Conservation (phyloP, 2,888 invertebrate genomes). For the Didymodactylos carnosus region DNA sequence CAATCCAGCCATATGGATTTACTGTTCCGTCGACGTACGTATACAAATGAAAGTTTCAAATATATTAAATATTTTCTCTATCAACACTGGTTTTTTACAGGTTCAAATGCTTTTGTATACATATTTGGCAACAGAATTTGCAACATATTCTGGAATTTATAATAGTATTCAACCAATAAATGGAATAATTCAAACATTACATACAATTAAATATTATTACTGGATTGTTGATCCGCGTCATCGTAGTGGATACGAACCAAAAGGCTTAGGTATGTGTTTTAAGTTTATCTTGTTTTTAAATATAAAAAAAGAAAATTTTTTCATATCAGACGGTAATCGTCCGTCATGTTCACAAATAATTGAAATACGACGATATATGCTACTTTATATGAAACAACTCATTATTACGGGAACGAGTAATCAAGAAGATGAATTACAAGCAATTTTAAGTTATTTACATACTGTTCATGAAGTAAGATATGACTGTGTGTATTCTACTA, state of each 20-base stretch:
- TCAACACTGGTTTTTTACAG: slow-evolving; percentile 21
- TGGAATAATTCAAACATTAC: slow-evolving; percentile 88
- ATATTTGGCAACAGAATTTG: slow-evolving; percentile 93
- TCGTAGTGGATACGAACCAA: slow-evolving; percentile 81
- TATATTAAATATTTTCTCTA: background rate
- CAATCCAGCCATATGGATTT: slow-evolving; percentile 97
- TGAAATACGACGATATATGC: slow-evolving; percentile 13
- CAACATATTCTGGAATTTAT: slow-evolving; percentile 88
- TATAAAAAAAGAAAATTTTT: too few relatives aligned
- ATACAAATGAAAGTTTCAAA: background rate
- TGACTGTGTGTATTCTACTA: background rate
- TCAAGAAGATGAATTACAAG: slow-evolving; percentile 93
- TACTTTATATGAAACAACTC: slow-evolving; percentile 12
- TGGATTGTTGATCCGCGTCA: slow-evolving; percentile 89
- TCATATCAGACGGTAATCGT: background rate
- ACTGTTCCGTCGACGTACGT: slow-evolving; percentile 71
- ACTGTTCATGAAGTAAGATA: slow-evolving; percentile 73
- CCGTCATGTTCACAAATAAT: slow-evolving; percentile 4
- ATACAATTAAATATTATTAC: slow-evolving; percentile 94
- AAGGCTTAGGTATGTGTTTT: slow-evolving; percentile 74
- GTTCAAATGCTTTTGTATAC: slow-evolving; percentile 71
- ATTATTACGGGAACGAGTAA: slow-evolving; percentile 61
- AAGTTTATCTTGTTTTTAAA: background rate
- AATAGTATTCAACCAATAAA: slow-evolving; percentile 85
- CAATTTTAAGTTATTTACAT: slow-evolving; percentile 86